Evolutionary conservation across 2,113 vertebrate genomes (phyloP).

Genomic region (Enhydra lutris): DNA sequence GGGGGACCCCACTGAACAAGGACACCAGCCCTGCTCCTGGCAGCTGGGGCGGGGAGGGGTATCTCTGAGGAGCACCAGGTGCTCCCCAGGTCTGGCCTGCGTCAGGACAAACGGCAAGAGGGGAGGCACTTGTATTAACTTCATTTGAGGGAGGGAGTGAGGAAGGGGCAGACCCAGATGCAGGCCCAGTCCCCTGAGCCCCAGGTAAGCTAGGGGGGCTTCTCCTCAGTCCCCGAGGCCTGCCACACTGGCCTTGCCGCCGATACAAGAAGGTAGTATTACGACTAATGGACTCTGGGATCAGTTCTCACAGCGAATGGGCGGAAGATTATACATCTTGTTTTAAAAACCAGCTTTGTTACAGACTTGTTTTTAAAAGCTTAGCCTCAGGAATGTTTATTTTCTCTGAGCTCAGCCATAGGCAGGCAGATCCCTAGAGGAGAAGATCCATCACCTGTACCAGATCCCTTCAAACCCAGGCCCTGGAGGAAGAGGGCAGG

Average conservation of each 20-base stretch:
- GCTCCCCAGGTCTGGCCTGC: not conserved
- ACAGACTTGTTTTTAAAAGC: not conserved
- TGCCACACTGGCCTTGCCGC: fast-evolving
- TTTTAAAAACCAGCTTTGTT: constrained; percentile 45
- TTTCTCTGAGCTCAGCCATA: constrained; percentile 2
- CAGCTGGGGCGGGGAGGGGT: not conserved
- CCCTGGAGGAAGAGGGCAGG: not conserved
- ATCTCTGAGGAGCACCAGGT: not conserved
- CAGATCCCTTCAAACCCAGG: not conserved
- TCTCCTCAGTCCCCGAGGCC: not conserved
- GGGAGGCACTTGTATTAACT: not conserved
- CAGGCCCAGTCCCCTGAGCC: not conserved
- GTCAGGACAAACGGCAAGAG: not conserved
- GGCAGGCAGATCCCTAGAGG: not conserved
- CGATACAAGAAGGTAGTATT: not conserved
- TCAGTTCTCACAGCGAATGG: not conserved
- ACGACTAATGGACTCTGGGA: not conserved
- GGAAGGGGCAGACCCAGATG: not conserved
- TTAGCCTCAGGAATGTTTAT: constrained; percentile 6
- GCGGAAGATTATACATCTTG: not conserved
- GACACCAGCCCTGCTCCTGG: not conserved
- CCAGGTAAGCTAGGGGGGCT: not conserved
- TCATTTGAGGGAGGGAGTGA: not conserved
- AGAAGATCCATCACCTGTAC: not conserved
- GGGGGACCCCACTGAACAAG: not conserved